Evolutionary conservation across 2,113 vertebrate genomes (phyloP).

Genomic region (Callocephalon fimbriatum): DNA sequence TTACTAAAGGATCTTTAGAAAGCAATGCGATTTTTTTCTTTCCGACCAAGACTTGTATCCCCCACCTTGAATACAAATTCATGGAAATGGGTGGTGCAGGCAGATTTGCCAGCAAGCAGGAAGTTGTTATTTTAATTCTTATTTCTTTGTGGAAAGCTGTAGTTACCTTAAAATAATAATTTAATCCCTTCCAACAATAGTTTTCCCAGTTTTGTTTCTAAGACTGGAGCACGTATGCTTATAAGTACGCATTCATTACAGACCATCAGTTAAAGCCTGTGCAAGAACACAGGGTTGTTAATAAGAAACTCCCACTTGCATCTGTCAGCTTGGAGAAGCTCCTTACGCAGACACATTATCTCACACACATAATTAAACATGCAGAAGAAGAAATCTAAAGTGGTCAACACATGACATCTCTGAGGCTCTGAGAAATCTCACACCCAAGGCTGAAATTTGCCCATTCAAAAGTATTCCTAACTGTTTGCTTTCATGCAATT

Average conservation of each 20-base stretch:
- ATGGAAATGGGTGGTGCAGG: constrained; percentile 74
- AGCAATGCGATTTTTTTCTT: background rate
- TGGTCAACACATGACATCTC: background rate
- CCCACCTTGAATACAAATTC: constrained; percentile 69
- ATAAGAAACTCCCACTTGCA: constrained; percentile 60
- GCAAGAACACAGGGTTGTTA: constrained; percentile 19
- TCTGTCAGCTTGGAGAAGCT: constrained; percentile 43
- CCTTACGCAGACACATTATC: background rate
- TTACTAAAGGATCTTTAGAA: constrained; percentile 67
- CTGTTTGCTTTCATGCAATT: background rate
- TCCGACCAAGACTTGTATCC: constrained; percentile 7
- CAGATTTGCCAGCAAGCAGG: constrained; percentile 36
- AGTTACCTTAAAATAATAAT: constrained; percentile 67
- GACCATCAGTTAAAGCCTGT: constrained; percentile 3
- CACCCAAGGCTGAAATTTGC: background rate
- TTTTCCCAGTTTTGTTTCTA: constrained; percentile 48
- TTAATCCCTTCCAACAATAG: constrained; percentile 53
- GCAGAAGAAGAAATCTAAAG: background rate
- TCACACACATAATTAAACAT: background rate
- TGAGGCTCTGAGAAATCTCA: background rate
- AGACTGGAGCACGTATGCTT: background rate
- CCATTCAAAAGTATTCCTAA: background rate
- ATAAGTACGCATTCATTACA: constrained; percentile 23
- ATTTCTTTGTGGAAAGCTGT: constrained; percentile 57
- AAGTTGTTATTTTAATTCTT: constrained; percentile 68